Evolutionary conservation across 37 sponge, comb jelly and placozoan genomes (phyloP).

Genomic region (Tethya wilhelma): DNA sequence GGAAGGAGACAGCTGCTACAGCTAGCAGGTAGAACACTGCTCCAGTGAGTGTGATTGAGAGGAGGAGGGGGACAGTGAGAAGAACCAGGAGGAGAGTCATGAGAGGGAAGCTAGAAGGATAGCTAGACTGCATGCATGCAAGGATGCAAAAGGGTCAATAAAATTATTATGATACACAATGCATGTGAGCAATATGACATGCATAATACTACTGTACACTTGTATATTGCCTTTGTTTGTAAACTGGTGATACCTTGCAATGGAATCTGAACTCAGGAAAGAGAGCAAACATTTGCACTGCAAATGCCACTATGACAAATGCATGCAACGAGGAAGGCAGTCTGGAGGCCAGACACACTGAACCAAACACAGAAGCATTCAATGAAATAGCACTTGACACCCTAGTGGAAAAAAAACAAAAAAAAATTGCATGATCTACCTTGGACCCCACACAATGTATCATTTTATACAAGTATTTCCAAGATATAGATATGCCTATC

Average conservation of each 20-base stretch:
- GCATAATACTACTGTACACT: background rate
- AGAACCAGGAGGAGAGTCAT: background rate
- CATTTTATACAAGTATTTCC: background rate
- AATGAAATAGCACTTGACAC: slow-evolving; percentile 76
- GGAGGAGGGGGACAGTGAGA: background rate
- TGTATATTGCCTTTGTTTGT: background rate
- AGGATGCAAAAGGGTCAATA: background rate
- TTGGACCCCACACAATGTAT: no score
- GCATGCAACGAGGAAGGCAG: slow-evolving; percentile 69
- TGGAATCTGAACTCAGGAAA: slow-evolving; percentile 53
- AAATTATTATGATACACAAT: background rate
- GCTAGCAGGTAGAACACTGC: slow-evolving; percentile 40
- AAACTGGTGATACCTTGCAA: slow-evolving; percentile 13
- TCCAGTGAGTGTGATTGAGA: slow-evolving; percentile 10
- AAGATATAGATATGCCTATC: slow-evolving; percentile 3
- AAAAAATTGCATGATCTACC: background rate
- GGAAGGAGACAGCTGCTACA: slow-evolving; percentile 27
- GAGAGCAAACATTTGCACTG: slow-evolving; percentile 74
- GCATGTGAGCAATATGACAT: no score
- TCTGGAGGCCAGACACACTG: slow-evolving; percentile 91
- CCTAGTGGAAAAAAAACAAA: slow-evolving; percentile 30
- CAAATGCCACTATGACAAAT: slow-evolving; percentile 62
- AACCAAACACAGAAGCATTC: slow-evolving; percentile 87
- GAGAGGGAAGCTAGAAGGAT: background rate
- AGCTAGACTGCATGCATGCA: slow-evolving; percentile 6